Evolutionary conservation across 2,113 vertebrate species (phyloP).

Genomic region (Sorex araneus): DNA sequence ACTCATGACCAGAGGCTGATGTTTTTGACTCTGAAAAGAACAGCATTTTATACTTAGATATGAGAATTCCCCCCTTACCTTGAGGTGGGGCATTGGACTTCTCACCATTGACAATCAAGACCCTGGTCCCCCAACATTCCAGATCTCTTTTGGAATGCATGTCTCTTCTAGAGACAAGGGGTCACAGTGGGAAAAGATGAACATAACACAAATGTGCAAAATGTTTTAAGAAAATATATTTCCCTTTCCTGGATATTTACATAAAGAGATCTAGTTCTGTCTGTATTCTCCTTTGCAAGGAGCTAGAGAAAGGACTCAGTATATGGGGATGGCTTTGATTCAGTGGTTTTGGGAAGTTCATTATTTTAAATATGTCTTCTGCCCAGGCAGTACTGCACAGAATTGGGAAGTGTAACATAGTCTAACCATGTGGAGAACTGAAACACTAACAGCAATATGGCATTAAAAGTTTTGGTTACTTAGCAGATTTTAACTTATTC

Average conservation of each 20-base stretch:
- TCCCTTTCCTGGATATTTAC: constrained; percentile 73
- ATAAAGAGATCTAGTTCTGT: constrained; percentile 60
- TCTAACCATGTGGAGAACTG: constrained; percentile 79
- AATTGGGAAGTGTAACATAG: constrained; percentile 68
- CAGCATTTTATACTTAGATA: constrained; percentile 37
- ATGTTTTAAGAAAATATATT: constrained; percentile 57
- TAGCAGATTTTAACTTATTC: constrained; percentile 88
- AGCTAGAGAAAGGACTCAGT: constrained; percentile 75
- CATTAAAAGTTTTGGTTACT: constrained; percentile 84
- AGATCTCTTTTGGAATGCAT: constrained; percentile 78
- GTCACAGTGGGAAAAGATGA: constrained; percentile 75
- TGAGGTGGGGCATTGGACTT: constrained; percentile 56
- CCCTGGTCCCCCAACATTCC: constrained; percentile 69
- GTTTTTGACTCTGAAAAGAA: constrained; percentile 59
- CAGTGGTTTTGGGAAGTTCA: constrained; percentile 77
- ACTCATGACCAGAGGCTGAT: constrained; percentile 65
- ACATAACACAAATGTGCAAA: constrained; percentile 69
- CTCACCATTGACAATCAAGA: constrained; percentile 60
- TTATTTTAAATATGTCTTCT: constrained; percentile 74
- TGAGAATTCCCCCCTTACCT: constrained; percentile 44
- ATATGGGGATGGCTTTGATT: constrained; percentile 80
- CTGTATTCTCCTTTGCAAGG: constrained; percentile 75
- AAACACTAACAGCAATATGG: constrained; percentile 77
- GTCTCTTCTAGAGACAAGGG: neutral
- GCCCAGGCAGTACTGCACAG: constrained; percentile 65